These are phyloP conservation scores for Allobates femoralis DNA, from an alignment of 2,797 vertebrate species.

Conservation along the genomic window DNA sequence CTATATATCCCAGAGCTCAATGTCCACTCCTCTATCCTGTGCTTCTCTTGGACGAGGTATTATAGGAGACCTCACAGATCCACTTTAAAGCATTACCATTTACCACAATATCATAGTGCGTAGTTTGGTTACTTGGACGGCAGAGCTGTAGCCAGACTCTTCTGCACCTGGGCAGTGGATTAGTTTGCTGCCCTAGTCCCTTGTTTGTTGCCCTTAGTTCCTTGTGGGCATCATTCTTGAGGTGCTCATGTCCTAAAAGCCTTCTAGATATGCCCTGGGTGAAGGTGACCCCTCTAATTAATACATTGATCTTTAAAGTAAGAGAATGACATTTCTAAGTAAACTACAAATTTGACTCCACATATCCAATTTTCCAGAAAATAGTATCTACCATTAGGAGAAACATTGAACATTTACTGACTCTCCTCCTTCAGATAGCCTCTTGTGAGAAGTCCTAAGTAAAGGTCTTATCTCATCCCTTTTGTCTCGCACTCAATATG, in stretches of 20 bases:
- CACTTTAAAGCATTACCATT: too few relatives aligned
- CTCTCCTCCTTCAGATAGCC: background rate
- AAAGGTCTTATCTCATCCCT: constrained; percentile 7
- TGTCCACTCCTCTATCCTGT: too few relatives aligned
- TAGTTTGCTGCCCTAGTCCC: background rate
- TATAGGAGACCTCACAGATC: too few relatives aligned
- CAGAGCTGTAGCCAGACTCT: background rate
- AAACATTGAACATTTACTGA: background rate
- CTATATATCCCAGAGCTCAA: too few relatives aligned
- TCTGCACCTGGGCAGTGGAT: background rate
- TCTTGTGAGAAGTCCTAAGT: background rate
- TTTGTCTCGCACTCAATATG: constrained; percentile 18
- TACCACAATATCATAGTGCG: background rate
- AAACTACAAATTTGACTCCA: too few relatives aligned
- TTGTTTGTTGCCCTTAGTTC: background rate
- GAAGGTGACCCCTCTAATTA: too few relatives aligned
- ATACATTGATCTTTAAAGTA: background rate
- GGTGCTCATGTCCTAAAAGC: too few relatives aligned
- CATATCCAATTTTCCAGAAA: too few relatives aligned
- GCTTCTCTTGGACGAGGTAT: too few relatives aligned
- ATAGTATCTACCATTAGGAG: background rate
- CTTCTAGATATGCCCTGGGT: too few relatives aligned
- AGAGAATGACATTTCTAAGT: background rate
- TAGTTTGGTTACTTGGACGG: background rate
- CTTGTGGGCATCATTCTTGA: too few relatives aligned